Evolutionary conservation across 2,888 invertebrate species (phyloP).

Genomic region (Melanophora roralis): DNA sequence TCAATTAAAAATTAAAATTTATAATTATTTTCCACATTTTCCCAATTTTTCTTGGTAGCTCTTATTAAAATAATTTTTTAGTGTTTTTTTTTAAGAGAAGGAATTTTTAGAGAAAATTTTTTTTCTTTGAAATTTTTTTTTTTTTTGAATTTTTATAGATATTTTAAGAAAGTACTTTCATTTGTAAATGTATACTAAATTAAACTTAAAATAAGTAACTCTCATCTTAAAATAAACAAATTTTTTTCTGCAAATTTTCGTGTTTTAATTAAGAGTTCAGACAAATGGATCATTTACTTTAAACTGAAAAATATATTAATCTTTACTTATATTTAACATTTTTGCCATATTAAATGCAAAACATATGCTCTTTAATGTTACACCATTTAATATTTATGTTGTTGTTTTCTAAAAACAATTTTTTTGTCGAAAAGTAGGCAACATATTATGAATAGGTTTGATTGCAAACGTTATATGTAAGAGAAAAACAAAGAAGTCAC

Average conservation of each 20-base stretch:
- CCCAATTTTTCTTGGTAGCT: no score
- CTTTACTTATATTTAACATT: slow-evolving; percentile 7
- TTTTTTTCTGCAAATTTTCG: background rate
- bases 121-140: no score
- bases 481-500: slow-evolving; percentile 24
- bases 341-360: background rate
- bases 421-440: slow-evolving; percentile 44
- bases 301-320: background rate
- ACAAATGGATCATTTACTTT: slow-evolving; percentile 25
- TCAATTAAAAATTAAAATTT: no score
- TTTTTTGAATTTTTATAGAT: no score
- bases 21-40: no score
- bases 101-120: no score
- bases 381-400: background rate
- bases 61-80: no score
- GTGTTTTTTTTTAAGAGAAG: no score
- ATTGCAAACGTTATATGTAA: slow-evolving; percentile 31
- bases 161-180: no score
- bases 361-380: slow-evolving; percentile 15
- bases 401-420: background rate
- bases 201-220: background rate
- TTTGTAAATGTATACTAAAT: no score
- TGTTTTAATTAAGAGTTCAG: slow-evolving; percentile 27
- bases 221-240: no score
- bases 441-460: slow-evolving; percentile 55